These are phyloP conservation scores for Proteles cristata DNA, from an alignment of 2,113 vertebrate species.

Conservation along the genomic window DNA sequence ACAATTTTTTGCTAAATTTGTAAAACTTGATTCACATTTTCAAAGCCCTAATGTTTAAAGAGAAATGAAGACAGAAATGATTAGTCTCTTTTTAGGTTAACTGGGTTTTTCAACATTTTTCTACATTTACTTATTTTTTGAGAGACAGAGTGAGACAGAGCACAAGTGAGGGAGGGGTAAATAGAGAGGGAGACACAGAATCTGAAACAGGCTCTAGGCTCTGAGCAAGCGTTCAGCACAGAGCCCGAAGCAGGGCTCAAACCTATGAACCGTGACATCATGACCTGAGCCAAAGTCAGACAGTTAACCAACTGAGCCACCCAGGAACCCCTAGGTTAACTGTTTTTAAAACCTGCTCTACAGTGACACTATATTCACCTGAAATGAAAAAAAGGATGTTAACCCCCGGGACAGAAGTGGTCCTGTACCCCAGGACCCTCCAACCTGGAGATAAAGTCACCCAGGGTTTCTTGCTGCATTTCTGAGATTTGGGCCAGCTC, in stretches of 20 bases:
- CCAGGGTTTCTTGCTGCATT: not conserved
- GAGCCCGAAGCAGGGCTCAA: too few species aligned
- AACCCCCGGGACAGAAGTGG: not conserved
- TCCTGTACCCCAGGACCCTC: not conserved
- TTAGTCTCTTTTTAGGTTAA: not conserved
- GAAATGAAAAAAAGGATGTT: not conserved
- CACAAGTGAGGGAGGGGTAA: too few species aligned
- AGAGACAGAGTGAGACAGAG: too few species aligned
- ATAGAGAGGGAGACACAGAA: too few species aligned
- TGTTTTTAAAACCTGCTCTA: not conserved
- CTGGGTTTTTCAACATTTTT: not conserved
- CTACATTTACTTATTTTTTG: too few species aligned
- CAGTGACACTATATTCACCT: not conserved
- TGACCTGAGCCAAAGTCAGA: too few species aligned
- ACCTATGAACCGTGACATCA: too few species aligned
- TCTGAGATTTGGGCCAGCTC: not conserved
- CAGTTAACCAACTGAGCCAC: too few species aligned
- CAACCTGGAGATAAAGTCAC: not conserved
- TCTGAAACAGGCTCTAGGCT: too few species aligned
- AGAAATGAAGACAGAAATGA: not conserved
- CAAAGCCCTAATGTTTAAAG: slow-evolving; percentile 7
- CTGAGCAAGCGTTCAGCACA: too few species aligned
- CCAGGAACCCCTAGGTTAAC: not conserved
- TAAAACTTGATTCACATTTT: not conserved
- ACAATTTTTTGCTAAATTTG: not conserved